A percentile compares a stretch with the other conserved stretches of the same genome.
These are phyloP conservation scores for Simalia tracyae DNA, from an alignment of 2,797 vertebrate species.

Conservation along the genomic window DNA sequence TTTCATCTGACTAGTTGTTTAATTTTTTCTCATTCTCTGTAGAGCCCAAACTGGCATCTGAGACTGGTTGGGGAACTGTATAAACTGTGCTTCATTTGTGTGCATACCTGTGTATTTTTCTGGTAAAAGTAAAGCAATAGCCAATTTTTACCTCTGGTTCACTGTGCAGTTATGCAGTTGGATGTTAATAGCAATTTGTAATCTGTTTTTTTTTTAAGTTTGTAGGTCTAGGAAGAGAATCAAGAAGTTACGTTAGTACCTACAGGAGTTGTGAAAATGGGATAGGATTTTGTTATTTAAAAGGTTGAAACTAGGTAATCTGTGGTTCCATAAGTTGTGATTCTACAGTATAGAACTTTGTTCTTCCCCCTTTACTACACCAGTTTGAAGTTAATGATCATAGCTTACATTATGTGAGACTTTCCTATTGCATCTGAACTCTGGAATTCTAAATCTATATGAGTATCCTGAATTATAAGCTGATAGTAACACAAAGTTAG, in stretches of 20 bases:
- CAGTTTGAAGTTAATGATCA: neutral
- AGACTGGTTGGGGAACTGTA: neutral
- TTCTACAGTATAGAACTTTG: neutral
- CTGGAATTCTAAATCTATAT: neutral
- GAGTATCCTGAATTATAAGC: neutral
- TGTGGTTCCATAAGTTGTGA: neutral
- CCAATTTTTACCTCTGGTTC: neutral
- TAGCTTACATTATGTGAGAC: neutral
- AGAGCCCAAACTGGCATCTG: neutral
- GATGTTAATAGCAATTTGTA: neutral
- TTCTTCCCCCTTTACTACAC: neutral
- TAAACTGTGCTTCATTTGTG: constrained; percentile 7
- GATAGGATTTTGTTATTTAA: neutral
- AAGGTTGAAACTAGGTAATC: neutral
- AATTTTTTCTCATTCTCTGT: neutral
- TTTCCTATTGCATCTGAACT: neutral
- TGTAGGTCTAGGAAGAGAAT: neutral
- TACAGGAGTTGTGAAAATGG: neutral
- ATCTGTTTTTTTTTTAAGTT: neutral
- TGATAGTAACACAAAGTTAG: neutral
- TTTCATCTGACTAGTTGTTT: neutral
- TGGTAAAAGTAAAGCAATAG: neutral
- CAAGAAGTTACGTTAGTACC: neutral
- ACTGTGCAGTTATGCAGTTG: neutral
- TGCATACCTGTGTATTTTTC: neutral